Conservation (phyloP, 2,113 vertebrate species). For the Oryzias javanicus region DNA sequence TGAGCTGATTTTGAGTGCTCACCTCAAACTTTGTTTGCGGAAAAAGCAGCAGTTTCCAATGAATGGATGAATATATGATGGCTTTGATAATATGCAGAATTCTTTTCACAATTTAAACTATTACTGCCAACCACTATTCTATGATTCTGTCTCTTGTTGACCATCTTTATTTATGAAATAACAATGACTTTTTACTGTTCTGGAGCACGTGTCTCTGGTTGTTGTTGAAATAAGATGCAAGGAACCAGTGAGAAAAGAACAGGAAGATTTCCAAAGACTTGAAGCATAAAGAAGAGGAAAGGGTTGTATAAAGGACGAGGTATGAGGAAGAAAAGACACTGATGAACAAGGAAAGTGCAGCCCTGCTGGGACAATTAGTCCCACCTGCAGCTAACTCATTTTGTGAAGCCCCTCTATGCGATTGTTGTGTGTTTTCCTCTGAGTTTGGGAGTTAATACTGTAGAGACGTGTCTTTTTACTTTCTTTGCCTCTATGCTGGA, state of each 20-base stretch:
- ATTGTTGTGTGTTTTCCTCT: slow-evolving; percentile 3
- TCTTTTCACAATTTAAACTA: no score
- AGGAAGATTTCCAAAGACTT: slow-evolving; percentile 12
- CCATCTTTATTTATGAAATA: no score
- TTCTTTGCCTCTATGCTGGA: no score
- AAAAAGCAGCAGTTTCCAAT: no score
- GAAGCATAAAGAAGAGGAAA: slow-evolving; percentile 5
- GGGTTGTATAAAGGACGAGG: not conserved
- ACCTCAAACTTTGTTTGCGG: no score
- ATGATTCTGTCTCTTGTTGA: no score
- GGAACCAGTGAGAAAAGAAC: not conserved
- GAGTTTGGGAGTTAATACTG: slow-evolving; percentile 1
- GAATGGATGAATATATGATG: no score
- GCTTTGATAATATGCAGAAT: no score
- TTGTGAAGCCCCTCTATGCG: slow-evolving; percentile 23
- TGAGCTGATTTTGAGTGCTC: no score
- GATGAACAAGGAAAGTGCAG: slow-evolving; percentile 29
- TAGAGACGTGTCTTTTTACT: no score
- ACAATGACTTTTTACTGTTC: not conserved
- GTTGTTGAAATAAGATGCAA: not conserved
- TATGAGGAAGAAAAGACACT: slow-evolving; percentile 1
- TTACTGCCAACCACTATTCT: no score
- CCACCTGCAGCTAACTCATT: slow-evolving; percentile 42
- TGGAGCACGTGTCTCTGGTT: not conserved
- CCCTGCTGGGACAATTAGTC: slow-evolving; percentile 44